Conservation (phyloP, 92 coral and sea anemone species). For the Siderastrea radians region DNA sequence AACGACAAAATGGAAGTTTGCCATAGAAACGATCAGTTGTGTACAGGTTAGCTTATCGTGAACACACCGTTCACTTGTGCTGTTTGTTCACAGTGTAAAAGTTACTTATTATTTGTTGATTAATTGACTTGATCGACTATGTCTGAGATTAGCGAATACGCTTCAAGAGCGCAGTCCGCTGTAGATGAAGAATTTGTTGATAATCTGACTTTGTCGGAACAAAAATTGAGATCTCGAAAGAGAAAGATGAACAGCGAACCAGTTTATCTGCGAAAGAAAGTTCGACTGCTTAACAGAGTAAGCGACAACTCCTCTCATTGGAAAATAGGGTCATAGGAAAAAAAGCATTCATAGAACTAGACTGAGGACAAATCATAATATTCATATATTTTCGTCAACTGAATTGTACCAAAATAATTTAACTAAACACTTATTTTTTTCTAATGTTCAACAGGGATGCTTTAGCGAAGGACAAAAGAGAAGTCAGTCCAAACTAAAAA, state of each 20-base stretch:
- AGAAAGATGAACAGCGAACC: background rate
- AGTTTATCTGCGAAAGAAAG: background rate
- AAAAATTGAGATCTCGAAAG: background rate
- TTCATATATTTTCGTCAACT: too few species aligned
- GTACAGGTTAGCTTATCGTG: background rate
- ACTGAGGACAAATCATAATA: too few species aligned
- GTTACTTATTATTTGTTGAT: background rate
- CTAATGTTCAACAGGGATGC: too few species aligned
- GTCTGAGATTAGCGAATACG: background rate
- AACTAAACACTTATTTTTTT: too few species aligned
- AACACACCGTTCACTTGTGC: background rate
- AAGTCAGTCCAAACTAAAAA: too few species aligned
- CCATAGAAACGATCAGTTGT: conserved; percentile 24
- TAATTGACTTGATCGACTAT: background rate
- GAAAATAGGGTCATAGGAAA: too few species aligned
- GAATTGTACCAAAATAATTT: too few species aligned
- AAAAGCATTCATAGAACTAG: too few species aligned
- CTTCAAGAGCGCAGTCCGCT: background rate
- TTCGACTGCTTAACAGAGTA: too few species aligned
- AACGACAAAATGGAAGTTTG: background rate
- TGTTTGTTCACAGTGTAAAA: background rate
- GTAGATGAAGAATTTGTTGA: background rate
- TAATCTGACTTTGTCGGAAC: background rate
- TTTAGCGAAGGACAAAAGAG: too few species aligned
- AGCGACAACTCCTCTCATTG: too few species aligned